These are phyloP conservation scores for Sesamia nonagrioides DNA, from an alignment of 1,140 invertebrate species.

Conservation along the genomic window DNA sequence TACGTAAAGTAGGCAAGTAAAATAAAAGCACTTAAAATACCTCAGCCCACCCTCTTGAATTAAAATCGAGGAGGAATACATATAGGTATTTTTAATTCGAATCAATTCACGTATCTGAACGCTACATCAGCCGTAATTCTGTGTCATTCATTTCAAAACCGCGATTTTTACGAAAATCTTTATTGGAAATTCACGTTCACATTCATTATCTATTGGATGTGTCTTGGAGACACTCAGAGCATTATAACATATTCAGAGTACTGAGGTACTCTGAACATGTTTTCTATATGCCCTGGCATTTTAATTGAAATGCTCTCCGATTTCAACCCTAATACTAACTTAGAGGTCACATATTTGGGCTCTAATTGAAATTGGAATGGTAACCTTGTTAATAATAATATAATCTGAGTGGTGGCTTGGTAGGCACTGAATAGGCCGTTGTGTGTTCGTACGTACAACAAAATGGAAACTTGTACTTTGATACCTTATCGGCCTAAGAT, in stretches of 20 bases:
- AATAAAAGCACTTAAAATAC: no score
- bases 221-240: not conserved
- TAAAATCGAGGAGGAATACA: no score
- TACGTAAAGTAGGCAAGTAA: no score
- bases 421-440: not conserved
- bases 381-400: conserved; percentile 31
- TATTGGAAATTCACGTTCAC: not conserved
- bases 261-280: not conserved
- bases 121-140: not conserved
- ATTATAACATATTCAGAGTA: no score
- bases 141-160: conserved; percentile 1
- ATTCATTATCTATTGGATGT: not conserved
- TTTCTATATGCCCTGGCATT: not conserved
- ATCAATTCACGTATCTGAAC: not conserved
- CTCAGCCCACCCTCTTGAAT: no score
- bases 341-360: conserved; percentile 14
- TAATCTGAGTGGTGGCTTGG: not conserved
- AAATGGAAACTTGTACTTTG: not conserved
- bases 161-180: not conserved
- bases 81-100: not conserved
- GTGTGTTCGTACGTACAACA: not conserved
- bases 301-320: conserved; percentile 2
- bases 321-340: conserved; percentile 8
- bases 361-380: conserved; percentile 33
- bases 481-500: not conserved